A percentile compares a stretch with the other conserved stretches of the same genome.
These are phyloP conservation scores for Nyctibius grandis DNA, from an alignment of 2,797 vertebrate genomes.

Conservation along the genomic window DNA sequence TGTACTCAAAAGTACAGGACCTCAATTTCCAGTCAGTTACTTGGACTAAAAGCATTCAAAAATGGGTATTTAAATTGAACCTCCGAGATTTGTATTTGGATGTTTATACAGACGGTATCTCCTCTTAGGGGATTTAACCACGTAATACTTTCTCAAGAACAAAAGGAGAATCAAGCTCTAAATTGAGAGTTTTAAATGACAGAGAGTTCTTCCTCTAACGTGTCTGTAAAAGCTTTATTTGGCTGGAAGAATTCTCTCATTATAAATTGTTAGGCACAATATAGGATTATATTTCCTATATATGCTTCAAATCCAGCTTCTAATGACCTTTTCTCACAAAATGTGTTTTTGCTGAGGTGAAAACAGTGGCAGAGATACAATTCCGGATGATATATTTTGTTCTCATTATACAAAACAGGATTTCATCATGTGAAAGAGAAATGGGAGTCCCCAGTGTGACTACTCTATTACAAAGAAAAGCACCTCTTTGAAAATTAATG, in stretches of 20 bases:
- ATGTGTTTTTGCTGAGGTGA: conserved; percentile 13
- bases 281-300: too few relatives aligned
- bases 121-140: neutral
- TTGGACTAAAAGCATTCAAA: neutral
- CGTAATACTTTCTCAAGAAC: neutral
- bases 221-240: conserved; percentile 7
- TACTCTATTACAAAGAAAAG: conserved; percentile 47
- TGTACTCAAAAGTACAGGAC: neutral
- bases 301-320: neutral
- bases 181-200: neutral
- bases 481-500: conserved; percentile 57
- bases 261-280: neutral
- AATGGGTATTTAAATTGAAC: neutral
- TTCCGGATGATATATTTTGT: neutral
- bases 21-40: neutral
- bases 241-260: neutral
- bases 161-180: neutral
- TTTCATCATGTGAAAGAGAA: conserved; percentile 34
- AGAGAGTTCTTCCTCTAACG: neutral
- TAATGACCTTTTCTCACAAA: conserved; percentile 27
- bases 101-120: neutral
- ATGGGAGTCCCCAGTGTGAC: neutral
- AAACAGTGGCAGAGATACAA: neutral
- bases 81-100: neutral
- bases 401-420: conserved; percentile 19